phyloP scores from a whole-genome alignment of 2,888 invertebrate species.

The Meliscaeva auricollis region DNA sequence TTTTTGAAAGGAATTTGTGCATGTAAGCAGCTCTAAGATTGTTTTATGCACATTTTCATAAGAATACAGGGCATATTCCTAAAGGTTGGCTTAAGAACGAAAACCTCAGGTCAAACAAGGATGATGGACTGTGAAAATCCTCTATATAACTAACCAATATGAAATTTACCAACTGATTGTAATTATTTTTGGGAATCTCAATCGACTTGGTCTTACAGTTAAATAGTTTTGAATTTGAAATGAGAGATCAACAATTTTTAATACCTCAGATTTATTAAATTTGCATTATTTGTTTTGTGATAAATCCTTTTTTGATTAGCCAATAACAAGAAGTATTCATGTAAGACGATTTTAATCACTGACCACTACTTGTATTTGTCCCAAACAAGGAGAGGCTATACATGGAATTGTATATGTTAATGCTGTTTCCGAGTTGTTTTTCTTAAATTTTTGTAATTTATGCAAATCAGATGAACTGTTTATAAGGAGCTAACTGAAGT shows the following conservation, averaged over 20 bases:
- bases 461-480: too few species aligned
- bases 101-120: not conserved
- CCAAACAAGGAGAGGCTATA: too few species aligned
- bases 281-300: not conserved
- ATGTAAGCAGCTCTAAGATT: conserved; percentile 19
- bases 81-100: not conserved
- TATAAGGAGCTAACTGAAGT: too few species aligned
- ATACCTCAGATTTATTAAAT: not conserved
- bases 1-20: not conserved
- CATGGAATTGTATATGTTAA: too few species aligned
- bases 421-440: too few species aligned
- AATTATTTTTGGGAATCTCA: conserved; percentile 17
- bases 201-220: not conserved
- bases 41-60: conserved; percentile 25
- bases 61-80: not conserved
- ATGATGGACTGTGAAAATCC: conserved; percentile 10
- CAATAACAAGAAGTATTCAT: not conserved
- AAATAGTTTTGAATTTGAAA: conserved; percentile 9
- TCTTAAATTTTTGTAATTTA: too few species aligned
- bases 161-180: conserved; percentile 23
- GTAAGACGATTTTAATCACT: too few species aligned
- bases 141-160: too few species aligned
- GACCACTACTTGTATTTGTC: too few species aligned
- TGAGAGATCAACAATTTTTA: conserved; percentile 11
- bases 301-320: conserved; percentile 16